Evolutionary conservation across 2,888 invertebrate species (phyloP).

Genomic region (Andrena haemorrhoa): DNA sequence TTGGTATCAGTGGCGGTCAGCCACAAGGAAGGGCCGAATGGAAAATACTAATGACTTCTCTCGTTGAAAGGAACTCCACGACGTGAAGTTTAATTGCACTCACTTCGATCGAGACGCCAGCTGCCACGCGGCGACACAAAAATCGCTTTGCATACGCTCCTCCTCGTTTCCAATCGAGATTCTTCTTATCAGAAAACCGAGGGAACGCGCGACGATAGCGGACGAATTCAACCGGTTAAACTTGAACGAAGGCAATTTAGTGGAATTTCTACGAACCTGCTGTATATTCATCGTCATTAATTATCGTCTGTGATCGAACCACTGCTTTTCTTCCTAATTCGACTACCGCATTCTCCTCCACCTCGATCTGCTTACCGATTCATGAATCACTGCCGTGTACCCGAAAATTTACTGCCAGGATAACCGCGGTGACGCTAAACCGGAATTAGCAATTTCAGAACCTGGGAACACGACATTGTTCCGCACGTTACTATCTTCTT

Average conservation of each 20-base stretch:
- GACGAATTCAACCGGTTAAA: neutral
- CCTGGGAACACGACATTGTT: too few relatives aligned
- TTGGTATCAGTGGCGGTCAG: constrained; percentile 39
- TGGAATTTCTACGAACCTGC: neutral
- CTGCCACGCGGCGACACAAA: constrained; percentile 6
- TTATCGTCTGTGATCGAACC: constrained; percentile 41
- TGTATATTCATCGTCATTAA: constrained; percentile 15
- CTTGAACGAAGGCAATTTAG: neutral
- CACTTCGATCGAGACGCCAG: constrained; percentile 27
- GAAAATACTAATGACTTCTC: constrained; percentile 42
- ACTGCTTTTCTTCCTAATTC: neutral
- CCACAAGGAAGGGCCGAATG: constrained; percentile 48
- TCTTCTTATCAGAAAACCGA: neutral
- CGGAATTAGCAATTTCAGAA: too few relatives aligned
- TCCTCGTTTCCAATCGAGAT: neutral
- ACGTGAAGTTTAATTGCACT: constrained; percentile 44
- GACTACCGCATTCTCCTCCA: neutral
- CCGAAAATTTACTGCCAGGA: too few relatives aligned
- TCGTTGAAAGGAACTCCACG: constrained; percentile 23
- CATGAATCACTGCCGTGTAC: too few relatives aligned
- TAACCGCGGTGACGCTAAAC: too few relatives aligned
- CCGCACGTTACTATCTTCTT: neutral
- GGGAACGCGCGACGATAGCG: neutral
- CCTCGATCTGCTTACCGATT: neutral
- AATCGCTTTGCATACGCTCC: constrained; percentile 14